Evolutionary conservation across 2,797 vertebrate genomes (phyloP).

Genomic region (Hafferia zeledoni): DNA sequence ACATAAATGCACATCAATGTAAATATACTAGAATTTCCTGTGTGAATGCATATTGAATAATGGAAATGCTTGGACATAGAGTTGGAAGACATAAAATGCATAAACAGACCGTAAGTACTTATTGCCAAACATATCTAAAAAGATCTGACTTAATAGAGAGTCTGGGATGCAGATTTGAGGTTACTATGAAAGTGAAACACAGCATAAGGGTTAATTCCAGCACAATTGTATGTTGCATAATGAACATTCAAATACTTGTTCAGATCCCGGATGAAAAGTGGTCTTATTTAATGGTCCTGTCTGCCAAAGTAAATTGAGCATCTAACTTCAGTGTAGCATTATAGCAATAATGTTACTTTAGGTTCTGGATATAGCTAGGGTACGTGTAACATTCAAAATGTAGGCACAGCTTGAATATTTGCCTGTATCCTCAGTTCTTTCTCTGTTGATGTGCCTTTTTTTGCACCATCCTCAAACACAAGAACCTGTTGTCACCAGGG

Average conservation of each 20-base stretch:
- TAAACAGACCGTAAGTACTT: background rate
- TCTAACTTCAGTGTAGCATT: background rate
- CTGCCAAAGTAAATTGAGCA: background rate
- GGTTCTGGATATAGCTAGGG: background rate
- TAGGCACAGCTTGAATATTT: background rate
- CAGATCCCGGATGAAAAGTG: background rate
- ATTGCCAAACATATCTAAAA: background rate
- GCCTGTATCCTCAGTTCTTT: background rate
- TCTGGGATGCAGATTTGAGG: background rate
- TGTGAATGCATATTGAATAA: background rate
- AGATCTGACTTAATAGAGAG: background rate
- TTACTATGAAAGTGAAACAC: background rate
- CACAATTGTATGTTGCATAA: background rate
- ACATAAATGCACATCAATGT: background rate
- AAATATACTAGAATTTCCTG: background rate
- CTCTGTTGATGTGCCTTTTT: background rate
- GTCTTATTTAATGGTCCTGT: background rate
- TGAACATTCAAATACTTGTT: background rate
- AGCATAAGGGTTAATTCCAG: background rate
- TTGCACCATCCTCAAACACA: rapidly evolving
- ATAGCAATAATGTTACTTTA: background rate
- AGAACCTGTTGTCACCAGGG: background rate
- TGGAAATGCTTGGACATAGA: background rate
- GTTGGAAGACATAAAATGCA: background rate
- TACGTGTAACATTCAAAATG: background rate